These are phyloP conservation scores for Glossophaga mutica DNA, from an alignment of 2,797 vertebrate genomes.

Conservation along the genomic window DNA sequence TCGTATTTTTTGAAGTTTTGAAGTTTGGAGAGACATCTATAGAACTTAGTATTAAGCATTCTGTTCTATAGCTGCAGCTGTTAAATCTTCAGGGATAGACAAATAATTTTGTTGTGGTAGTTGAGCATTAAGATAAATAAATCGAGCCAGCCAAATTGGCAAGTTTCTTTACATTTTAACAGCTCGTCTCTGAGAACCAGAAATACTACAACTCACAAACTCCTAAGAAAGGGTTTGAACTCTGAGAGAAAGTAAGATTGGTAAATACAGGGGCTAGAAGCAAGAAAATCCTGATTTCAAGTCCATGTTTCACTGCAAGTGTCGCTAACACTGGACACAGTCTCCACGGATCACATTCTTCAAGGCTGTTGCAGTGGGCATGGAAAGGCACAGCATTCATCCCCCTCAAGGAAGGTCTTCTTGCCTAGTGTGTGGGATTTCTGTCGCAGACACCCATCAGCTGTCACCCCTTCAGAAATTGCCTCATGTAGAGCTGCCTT, in stretches of 20 bases:
- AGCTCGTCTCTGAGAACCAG: constrained; percentile 61
- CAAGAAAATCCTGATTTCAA: neutral
- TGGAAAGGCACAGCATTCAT: neutral
- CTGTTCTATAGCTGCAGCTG: neutral
- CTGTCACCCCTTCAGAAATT: neutral
- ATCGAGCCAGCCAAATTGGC: constrained; percentile 23
- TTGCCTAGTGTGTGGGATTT: neutral
- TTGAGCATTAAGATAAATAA: constrained; percentile 63
- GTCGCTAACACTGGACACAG: neutral
- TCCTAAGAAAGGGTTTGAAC: neutral
- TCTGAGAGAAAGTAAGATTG: neutral
- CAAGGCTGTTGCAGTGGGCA: neutral
- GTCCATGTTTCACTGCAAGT: neutral
- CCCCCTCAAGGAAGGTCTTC: neutral
- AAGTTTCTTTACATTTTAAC: constrained; percentile 44
- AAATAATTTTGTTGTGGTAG: neutral
- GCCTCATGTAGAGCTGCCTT: neutral
- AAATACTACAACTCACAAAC: constrained; percentile 33
- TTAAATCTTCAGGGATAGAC: neutral
- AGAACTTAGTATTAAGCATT: constrained; percentile 24
- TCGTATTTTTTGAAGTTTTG: neutral
- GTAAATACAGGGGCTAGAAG: neutral
- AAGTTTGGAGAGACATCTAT: neutral
- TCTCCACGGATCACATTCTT: neutral
- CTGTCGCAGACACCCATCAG: neutral